Conservation (phyloP, 2,113 vertebrate genomes). For the Actenoides lindsayi region DNA sequence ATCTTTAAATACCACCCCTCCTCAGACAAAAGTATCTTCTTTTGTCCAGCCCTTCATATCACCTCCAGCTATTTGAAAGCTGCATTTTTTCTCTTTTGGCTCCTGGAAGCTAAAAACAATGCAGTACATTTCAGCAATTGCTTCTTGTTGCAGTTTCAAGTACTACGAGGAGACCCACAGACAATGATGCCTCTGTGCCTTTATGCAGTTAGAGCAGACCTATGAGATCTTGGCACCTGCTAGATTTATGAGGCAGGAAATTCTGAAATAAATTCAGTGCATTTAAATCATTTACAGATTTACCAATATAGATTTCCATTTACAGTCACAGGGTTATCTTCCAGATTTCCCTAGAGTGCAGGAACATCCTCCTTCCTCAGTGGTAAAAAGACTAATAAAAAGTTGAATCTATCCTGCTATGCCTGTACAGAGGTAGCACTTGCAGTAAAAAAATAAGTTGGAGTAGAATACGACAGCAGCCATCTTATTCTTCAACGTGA, state of each 20-base stretch:
- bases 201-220: background rate
- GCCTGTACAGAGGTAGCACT: background rate
- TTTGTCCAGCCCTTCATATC: background rate
- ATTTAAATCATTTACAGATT: background rate
- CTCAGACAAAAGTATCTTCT: background rate
- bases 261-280: background rate
- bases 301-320: background rate
- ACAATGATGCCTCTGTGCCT: background rate
- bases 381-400: background rate
- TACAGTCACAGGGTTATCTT: constrained; percentile 8
- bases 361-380: background rate
- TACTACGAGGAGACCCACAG: background rate
- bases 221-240: background rate
- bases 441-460: background rate
- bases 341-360: background rate
- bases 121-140: background rate
- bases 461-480: background rate
- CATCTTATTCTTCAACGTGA: background rate
- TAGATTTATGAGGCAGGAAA: background rate
- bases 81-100: background rate
- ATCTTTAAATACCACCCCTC: background rate
- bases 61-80: background rate
- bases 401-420: background rate
- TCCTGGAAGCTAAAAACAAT: background rate
- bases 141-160: background rate